Percentiles rank a stretch among this genome's conserved stretches.
These are phyloP conservation scores for Rhopalosiphum maidis DNA, from an alignment of 1,140 invertebrate genomes.

Conservation along the genomic window DNA sequence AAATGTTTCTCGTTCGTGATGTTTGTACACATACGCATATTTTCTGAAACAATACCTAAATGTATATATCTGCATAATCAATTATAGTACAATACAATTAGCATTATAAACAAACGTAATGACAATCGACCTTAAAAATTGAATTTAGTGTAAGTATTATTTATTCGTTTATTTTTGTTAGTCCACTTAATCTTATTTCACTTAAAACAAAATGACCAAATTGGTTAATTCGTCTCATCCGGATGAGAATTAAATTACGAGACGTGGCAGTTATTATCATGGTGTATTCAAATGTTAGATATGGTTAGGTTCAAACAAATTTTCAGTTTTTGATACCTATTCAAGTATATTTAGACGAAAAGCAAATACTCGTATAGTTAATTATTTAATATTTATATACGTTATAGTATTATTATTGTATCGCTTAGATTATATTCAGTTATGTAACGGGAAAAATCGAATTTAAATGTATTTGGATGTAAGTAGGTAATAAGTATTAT, in stretches of 20 bases:
- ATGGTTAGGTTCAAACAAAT: neutral
- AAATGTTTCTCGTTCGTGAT: too few relatives aligned
- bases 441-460: neutral
- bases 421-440: neutral
- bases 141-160: neutral
- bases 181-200: neutral
- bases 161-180: neutral
- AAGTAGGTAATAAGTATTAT: neutral
- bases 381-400: neutral
- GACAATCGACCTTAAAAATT: neutral
- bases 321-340: neutral
- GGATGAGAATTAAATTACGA: neutral
- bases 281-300: neutral
- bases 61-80: neutral
- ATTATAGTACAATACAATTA: slow-evolving; percentile 5
- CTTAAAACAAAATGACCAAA: neutral
- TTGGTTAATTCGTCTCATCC: neutral
- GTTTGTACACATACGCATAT: too few relatives aligned
- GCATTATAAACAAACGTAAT: neutral
- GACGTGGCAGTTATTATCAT: neutral
- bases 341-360: neutral
- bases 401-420: too few relatives aligned
- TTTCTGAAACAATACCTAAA: too few relatives aligned
- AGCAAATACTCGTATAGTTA: neutral
- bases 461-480: neutral